phyloP scores from a whole-genome alignment of 2,888 invertebrate species.

The Laothoe populi region DNA sequence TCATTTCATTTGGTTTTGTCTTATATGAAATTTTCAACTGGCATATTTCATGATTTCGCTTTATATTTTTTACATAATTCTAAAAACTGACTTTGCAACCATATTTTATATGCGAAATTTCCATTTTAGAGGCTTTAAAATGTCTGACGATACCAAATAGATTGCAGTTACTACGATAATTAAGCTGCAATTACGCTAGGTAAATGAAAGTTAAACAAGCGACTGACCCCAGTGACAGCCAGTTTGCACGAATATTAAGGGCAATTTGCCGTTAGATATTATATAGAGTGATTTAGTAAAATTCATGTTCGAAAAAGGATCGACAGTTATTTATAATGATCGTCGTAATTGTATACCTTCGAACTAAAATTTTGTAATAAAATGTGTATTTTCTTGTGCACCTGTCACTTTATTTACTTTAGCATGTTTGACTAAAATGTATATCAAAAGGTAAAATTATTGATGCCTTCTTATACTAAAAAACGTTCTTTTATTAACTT shows the following conservation, averaged over 20 bases:
- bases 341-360: too few species aligned
- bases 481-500: too few species aligned
- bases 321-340: too few species aligned
- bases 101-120: slow-evolving; percentile 7
- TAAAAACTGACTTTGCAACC: background rate
- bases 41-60: too few species aligned
- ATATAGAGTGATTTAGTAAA: background rate
- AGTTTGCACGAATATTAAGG: slow-evolving; percentile 42
- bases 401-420: too few species aligned
- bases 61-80: background rate
- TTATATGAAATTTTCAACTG: too few species aligned
- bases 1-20: too few species aligned
- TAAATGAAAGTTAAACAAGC: slow-evolving; percentile 44
- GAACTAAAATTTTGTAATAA: too few species aligned
- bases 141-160: background rate
- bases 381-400: too few species aligned
- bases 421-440: too few species aligned
- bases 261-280: slow-evolving; percentile 29
- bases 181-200: slow-evolving; percentile 32
- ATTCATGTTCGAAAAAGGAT: background rate
- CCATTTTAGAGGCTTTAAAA: background rate
- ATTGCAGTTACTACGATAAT: slow-evolving; percentile 18
- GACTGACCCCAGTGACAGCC: slow-evolving; percentile 39
- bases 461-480: too few species aligned
- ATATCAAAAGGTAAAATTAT: too few species aligned